phyloP scores from a whole-genome alignment of 2,888 invertebrate genomes.

The Dynastes hyllus region DNA sequence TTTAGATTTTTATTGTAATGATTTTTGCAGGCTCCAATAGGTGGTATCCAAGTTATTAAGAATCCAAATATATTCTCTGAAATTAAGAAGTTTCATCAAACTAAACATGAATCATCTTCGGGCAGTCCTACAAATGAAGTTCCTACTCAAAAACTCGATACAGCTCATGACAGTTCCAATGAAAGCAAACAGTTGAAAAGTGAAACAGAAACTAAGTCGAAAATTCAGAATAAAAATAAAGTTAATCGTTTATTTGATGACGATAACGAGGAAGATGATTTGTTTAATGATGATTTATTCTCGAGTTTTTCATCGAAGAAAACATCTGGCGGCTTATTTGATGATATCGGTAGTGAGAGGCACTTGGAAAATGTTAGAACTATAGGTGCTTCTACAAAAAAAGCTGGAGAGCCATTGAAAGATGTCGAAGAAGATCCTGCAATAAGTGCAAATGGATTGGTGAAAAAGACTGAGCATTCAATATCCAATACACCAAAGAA shows the following conservation, averaged over 20 bases:
- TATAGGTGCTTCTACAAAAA: background rate
- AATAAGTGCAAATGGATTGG: background rate
- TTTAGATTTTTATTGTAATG: slow-evolving; percentile 45
- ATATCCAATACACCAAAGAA: background rate
- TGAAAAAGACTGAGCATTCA: background rate
- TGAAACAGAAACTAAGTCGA: slow-evolving; percentile 3
- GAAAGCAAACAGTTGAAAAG: background rate
- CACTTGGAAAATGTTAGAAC: slow-evolving; percentile 5
- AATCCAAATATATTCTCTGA: slow-evolving; percentile 59
- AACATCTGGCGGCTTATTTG: slow-evolving; percentile 52
- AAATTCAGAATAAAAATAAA: slow-evolving; percentile 51
- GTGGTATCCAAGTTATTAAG: slow-evolving; percentile 77
- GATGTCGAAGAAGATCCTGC: background rate
- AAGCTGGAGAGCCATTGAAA: no score
- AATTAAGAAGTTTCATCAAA: slow-evolving; percentile 57
- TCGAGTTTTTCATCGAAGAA: slow-evolving; percentile 59
- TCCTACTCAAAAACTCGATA: slow-evolving; percentile 5
- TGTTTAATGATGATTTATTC: slow-evolving; percentile 68
- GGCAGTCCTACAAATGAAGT: slow-evolving; percentile 54
- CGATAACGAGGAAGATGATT: slow-evolving; percentile 59
- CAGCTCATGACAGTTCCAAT: background rate
- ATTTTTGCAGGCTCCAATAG: slow-evolving; percentile 75
- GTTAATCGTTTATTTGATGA: slow-evolving; percentile 63
- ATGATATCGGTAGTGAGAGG: slow-evolving; percentile 32
- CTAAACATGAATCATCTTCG: slow-evolving; percentile 51